Evolutionary conservation across 2,797 vertebrate species (phyloP).

Genomic region (Lateolabrax maculatus): DNA sequence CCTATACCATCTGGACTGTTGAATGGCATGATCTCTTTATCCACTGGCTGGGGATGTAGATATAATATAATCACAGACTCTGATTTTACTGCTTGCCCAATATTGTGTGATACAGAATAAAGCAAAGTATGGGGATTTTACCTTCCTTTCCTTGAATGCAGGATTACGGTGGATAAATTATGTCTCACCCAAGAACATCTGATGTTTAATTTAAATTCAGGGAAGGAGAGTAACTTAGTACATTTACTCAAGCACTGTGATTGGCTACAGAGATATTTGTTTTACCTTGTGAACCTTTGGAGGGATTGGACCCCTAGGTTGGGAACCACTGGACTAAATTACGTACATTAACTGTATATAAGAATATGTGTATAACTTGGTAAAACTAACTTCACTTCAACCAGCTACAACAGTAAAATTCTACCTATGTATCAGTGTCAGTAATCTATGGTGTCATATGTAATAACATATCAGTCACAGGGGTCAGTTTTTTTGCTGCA

Average conservation of each 20-base stretch:
- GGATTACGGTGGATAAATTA: neutral
- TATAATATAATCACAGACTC: neutral
- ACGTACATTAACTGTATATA: neutral
- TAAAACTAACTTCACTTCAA: neutral
- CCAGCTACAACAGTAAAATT: neutral
- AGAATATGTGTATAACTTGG: too few relatives aligned
- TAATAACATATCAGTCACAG: neutral
- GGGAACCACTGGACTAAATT: neutral
- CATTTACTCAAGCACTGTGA: neutral
- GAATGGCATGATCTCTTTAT: constrained; percentile 8
- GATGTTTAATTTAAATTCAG: neutral
- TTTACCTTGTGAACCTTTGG: neutral
- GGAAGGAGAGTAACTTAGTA: neutral
- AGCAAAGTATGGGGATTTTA: neutral
- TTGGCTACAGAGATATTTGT: neutral
- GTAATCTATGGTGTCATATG: neutral
- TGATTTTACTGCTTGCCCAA: neutral
- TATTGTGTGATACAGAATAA: neutral
- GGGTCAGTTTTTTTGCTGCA: neutral
- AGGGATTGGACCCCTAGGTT: neutral
- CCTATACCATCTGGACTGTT: neutral
- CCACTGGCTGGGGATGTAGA: neutral
- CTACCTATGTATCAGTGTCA: neutral
- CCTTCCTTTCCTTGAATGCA: neutral
- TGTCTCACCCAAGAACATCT: neutral